Base-by-base conservation (phyloP, 1,140 invertebrate genomes). In the Diuraphis noxia region DNA sequence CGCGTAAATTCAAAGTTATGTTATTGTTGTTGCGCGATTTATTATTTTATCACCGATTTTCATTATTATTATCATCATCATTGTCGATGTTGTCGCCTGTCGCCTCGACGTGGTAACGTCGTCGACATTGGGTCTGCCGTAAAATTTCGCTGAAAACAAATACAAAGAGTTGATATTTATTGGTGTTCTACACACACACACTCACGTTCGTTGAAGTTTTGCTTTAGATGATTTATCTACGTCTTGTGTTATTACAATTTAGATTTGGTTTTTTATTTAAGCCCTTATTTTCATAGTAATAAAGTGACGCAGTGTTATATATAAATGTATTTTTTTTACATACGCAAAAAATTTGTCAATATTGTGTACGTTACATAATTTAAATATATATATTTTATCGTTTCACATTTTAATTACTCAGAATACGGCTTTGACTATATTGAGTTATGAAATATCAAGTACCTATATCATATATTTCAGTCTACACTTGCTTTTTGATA, bases 1-100 rank as follows among this genome's bases (percentile, higher is more conserved):
- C 82, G 30, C 43, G n/a, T 34, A 17, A 49, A 86, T 36, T 79
- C 49, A 49, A 86, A 49, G 43, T 86, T 49, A 2, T 25, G 46
- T 86, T 86, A 49, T 49, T 46, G n/a, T 86, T 49, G 43, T 86
- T 84, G 21, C 19, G 30, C 40, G 81, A 41, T 36, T 85, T 85
- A 46, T 86, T 86, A 86, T 86, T 49, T 86, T 86, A 86, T 86
- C 46, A 86, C n/a, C 21, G 56, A 82, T 82, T 82, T 25, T 82
- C 36, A 38, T 79, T 79, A 79, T 79, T 79, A 77, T 79, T 36
- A 38, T 79, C 7, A 79, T 79, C 34, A 36, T 79, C 36, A 79
- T 36, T 79, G 36, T 79, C 36, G 36, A 23, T 79, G 43, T 49
- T n/a, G 41, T 10, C 79, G 79, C 10, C 21, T 36, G 36, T 10